These are phyloP conservation scores for Metalampra italica DNA, from an alignment of 2,888 invertebrate species.

Conservation along the genomic window DNA sequence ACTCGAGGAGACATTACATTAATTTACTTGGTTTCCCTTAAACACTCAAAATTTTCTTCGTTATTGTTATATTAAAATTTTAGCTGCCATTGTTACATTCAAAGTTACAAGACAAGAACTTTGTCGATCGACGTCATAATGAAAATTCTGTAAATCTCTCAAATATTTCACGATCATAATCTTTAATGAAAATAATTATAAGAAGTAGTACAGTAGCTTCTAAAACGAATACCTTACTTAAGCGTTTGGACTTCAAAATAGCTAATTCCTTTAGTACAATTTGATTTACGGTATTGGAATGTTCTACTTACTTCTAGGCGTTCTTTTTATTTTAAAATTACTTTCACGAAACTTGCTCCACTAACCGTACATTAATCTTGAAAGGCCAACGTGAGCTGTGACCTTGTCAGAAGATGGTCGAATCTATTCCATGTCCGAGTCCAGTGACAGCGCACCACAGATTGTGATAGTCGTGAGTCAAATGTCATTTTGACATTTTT, in stretches of 20 bases:
- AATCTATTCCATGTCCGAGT: conserved; percentile 33
- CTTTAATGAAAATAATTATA: not conserved
- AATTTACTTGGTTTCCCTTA: not conserved
- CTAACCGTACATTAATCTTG: conserved; percentile 30
- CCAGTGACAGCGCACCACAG: conserved; percentile 38
- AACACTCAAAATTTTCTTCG: not conserved
- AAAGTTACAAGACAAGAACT: not conserved
- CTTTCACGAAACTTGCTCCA: no score
- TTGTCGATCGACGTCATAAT: not conserved
- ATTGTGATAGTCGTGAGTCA: conserved; percentile 60
- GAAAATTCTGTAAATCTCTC: not conserved
- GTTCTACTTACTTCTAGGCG: not conserved
- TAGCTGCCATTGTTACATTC: not conserved
- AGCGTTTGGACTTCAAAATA: no score
- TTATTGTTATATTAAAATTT: not conserved
- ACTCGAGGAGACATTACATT: not conserved
- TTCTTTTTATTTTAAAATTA: not conserved
- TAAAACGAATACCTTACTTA: not conserved
- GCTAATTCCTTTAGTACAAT: not conserved
- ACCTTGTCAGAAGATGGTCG: conserved; percentile 46
- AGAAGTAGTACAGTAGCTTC: not conserved
- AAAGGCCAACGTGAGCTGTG: conserved; percentile 30
- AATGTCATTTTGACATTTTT: conserved; percentile 56
- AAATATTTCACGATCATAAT: not conserved
- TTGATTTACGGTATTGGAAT: not conserved